Evolutionary conservation across 1,140 invertebrate genomes (phyloP).

Genomic region (Lethrus apterus): DNA sequence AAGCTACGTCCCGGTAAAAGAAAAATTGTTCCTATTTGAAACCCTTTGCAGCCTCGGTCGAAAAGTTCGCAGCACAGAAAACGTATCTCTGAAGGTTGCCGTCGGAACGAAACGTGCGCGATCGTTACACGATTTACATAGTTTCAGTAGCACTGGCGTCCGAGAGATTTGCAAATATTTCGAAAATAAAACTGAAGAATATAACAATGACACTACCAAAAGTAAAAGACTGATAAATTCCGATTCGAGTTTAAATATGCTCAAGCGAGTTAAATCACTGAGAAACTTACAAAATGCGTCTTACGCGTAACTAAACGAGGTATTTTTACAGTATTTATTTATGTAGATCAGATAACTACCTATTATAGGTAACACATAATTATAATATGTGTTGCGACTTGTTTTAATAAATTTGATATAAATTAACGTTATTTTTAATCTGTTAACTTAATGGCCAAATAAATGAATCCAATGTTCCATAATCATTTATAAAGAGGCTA

Average conservation of each 20-base stretch:
- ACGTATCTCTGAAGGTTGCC: slow-evolving; percentile 40
- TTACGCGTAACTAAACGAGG: no score
- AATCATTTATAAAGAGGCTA: no score
- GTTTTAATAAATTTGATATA: no score
- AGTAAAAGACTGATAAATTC: slow-evolving; percentile 23
- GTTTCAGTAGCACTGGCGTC: slow-evolving; percentile 39
- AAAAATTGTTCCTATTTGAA: slow-evolving; percentile 54
- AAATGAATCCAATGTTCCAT: no score
- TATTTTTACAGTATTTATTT: no score
- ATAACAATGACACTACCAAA: not conserved
- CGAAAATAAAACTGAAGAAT: slow-evolving; percentile 37
- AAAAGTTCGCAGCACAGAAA: slow-evolving; percentile 45
- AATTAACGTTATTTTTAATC: no score
- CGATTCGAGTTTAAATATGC: slow-evolving; percentile 16
- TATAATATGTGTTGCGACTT: no score
- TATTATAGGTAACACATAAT: no score
- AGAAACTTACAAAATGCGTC: no score
- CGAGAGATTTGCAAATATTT: slow-evolving; percentile 55
- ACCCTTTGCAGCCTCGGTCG: slow-evolving; percentile 47
- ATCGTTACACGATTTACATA: slow-evolving; percentile 52
- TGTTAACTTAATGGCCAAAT: no score
- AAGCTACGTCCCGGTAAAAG: slow-evolving; percentile 53
- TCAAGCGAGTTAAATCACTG: not conserved
- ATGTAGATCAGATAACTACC: no score
- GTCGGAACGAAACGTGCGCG: slow-evolving; percentile 46